These are phyloP conservation scores for Scyliorhinus canicula DNA, from an alignment of 2,797 vertebrate genomes.

Conservation along the genomic window DNA sequence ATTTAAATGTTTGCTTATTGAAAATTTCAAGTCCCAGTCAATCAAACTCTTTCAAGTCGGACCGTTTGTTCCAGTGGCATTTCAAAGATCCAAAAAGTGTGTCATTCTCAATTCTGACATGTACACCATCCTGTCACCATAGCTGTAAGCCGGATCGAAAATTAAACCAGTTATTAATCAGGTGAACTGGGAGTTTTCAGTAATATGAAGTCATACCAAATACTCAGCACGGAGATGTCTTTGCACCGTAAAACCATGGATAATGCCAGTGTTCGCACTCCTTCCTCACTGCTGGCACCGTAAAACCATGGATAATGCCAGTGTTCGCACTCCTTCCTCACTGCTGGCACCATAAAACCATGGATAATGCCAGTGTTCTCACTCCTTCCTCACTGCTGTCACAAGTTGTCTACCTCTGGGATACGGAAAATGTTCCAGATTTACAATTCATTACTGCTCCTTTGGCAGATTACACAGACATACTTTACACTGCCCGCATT, in stretches of 20 bases:
- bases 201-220: background rate
- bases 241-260: background rate
- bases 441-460: background rate
- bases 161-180: background rate
- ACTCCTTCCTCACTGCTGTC: too few relatives aligned
- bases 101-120: background rate
- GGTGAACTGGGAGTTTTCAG: background rate
- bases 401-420: background rate
- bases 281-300: background rate
- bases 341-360: background rate
- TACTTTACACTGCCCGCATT: background rate
- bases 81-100: background rate
- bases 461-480: background rate
- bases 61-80: background rate
- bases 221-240: background rate
- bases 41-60: background rate
- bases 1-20: background rate
- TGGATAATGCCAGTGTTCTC: background rate
- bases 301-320: background rate
- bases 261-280: background rate
- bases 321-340: background rate
- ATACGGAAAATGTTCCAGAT: background rate
- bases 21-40: background rate
- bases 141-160: background rate
- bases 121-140: background rate